phyloP scores from a whole-genome alignment of 2,888 invertebrate genomes.

The Selenia dentaria region DNA sequence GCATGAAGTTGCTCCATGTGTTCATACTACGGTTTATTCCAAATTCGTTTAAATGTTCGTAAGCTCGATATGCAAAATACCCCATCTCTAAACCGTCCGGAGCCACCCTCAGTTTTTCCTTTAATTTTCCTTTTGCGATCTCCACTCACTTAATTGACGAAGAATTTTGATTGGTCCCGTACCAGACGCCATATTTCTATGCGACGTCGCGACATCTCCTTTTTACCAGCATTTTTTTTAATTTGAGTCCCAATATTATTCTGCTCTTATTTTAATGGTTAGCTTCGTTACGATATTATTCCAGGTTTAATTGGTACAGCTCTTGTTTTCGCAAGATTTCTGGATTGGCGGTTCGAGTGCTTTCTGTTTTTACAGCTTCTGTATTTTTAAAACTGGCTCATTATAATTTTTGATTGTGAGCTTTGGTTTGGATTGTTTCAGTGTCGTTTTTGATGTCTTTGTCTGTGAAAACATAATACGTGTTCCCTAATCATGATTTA shows the following conservation, averaged over 20 bases:
- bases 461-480: not conserved
- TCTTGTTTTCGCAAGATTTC: constrained; percentile 52
- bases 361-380: constrained; percentile 47
- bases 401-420: constrained; percentile 49
- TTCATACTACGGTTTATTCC: too few species aligned
- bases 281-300: constrained; percentile 80
- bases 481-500: constrained; percentile 11
- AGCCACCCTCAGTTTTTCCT: constrained; percentile 80
- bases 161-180: constrained; percentile 82
- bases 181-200: constrained; percentile 73
- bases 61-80: not conserved
- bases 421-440: constrained; percentile 26
- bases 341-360: constrained; percentile 42
- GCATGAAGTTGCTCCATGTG: too few species aligned
- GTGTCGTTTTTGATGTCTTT: constrained; percentile 15
- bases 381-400: constrained; percentile 36
- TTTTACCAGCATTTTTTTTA: constrained; percentile 47
- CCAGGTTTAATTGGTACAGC: constrained; percentile 68
- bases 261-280: constrained; percentile 82
- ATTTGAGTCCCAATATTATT: constrained; percentile 76
- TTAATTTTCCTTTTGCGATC: constrained; percentile 83
- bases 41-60: too few species aligned
- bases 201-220: constrained; percentile 65
- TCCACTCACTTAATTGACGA: constrained; percentile 82
- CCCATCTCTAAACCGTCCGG: constrained; percentile 42